Conservation (phyloP, 1,140 invertebrate species). For the Drosophila sproati region DNA sequence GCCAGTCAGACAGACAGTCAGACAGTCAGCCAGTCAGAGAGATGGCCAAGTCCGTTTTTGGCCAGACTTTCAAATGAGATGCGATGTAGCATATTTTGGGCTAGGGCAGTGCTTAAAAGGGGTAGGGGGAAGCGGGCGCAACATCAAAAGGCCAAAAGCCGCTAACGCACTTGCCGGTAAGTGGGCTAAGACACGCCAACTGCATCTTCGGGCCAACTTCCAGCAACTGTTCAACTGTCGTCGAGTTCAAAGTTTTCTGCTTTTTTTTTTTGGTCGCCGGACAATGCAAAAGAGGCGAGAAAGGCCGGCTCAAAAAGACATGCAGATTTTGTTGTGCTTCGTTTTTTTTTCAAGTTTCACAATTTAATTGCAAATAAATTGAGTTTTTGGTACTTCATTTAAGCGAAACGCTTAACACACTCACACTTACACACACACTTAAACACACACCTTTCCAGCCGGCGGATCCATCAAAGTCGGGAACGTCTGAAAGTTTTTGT, state of each 20-base stretch:
- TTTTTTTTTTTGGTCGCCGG: constrained; percentile 27
- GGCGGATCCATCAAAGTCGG: constrained; percentile 73
- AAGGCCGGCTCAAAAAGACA: constrained; percentile 24
- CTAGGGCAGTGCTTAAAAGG: neutral
- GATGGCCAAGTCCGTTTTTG: constrained; percentile 24
- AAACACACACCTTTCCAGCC: constrained; percentile 20
- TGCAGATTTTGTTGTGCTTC: constrained; percentile 49
- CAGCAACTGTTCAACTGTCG: constrained; percentile 20
- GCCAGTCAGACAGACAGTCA: constrained; percentile 36
- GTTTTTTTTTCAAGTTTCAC: constrained; percentile 46
- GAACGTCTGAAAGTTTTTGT: constrained; percentile 46
- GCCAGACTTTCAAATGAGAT: constrained; percentile 68
- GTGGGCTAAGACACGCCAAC: constrained; percentile 36
- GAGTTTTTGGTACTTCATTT: constrained; percentile 84
- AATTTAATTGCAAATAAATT: constrained; percentile 84
- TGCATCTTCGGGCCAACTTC: constrained; percentile 11
- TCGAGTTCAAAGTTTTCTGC: constrained; percentile 20
- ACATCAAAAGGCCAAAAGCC: constrained; percentile 69
- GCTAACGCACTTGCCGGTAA: constrained; percentile 66
- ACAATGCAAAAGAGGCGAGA: constrained; percentile 57
- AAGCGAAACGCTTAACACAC: constrained; percentile 75
- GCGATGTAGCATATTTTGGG: constrained; percentile 23
- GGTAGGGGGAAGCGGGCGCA: constrained; percentile 46
- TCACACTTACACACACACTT: constrained; percentile 5
- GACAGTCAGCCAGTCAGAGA: constrained; percentile 1